These are phyloP conservation scores for Synergus japonicus DNA, from an alignment of 2,888 invertebrate genomes.

Conservation along the genomic window DNA sequence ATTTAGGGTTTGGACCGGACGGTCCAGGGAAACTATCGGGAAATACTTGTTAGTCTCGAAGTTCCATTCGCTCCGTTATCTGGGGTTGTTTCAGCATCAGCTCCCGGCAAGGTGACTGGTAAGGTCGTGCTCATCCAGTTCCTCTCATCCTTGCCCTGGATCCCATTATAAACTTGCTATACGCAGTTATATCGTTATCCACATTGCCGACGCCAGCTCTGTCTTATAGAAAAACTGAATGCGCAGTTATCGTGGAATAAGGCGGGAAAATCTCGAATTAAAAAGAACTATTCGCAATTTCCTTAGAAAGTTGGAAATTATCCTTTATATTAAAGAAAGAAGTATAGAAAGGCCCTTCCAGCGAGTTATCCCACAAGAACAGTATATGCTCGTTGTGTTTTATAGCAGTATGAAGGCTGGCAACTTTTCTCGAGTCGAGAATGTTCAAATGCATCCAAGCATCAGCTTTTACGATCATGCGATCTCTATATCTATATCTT, in stretches of 20 bases:
- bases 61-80: slow-evolving; percentile 33
- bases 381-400: slow-evolving; percentile 32
- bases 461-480: neutral
- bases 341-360: neutral
- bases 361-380: slow-evolving; percentile 21
- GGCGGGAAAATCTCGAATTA: slow-evolving; percentile 20
- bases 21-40: slow-evolving; percentile 37
- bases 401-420: neutral
- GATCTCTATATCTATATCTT: neutral
- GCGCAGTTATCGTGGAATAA: slow-evolving; percentile 33
- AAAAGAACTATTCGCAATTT: slow-evolving; percentile 35
- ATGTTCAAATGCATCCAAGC: neutral
- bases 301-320: slow-evolving; percentile 31
- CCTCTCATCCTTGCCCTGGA: slow-evolving; percentile 16
- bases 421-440: neutral
- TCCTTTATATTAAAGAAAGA: slow-evolving; percentile 6
- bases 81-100: slow-evolving; percentile 35
- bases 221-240: slow-evolving; percentile 18
- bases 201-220: slow-evolving; percentile 38
- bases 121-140: slow-evolving; percentile 29
- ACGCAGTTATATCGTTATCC: slow-evolving; percentile 39
- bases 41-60: slow-evolving; percentile 35
- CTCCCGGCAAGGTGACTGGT: slow-evolving; percentile 37
- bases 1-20: neutral
- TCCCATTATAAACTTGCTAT: slow-evolving; percentile 41